Conservation (phyloP, 2,888 invertebrate genomes). For the Phorcus lineatus region DNA sequence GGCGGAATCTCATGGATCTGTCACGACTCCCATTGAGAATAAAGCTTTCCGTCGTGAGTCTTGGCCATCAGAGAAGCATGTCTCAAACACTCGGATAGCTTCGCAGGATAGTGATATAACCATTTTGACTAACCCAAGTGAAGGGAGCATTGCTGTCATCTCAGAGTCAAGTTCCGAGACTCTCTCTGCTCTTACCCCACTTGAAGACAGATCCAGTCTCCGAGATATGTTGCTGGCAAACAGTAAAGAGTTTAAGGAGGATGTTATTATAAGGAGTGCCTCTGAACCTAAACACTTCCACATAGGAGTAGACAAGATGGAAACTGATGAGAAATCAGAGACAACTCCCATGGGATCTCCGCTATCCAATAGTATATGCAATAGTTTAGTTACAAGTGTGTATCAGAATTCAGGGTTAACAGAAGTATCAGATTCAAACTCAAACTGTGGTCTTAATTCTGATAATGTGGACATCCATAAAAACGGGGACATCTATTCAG, state of each 20-base stretch:
- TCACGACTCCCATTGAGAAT: background rate
- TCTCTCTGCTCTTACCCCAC: background rate
- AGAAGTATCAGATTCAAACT: background rate
- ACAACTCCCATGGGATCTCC: constrained; percentile 61
- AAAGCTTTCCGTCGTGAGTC: constrained; percentile 9
- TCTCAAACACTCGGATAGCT: constrained; percentile 9
- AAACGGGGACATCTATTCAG: constrained; percentile 24
- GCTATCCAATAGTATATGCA: constrained; percentile 64
- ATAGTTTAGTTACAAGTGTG: constrained; percentile 70
- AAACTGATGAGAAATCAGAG: constrained; percentile 20
- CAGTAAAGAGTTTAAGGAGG: background rate
- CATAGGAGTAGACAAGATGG: background rate
- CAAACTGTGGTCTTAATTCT: background rate
- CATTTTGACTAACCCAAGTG: constrained; percentile 83
- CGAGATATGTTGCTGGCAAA: background rate
- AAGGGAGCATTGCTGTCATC: constrained; percentile 80
- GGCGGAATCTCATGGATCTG: background rate
- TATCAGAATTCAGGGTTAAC: constrained; percentile 60
- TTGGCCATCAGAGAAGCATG: background rate
- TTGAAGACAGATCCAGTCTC: constrained; percentile 14
- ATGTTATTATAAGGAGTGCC: background rate
- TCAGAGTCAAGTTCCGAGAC: constrained; percentile 38
- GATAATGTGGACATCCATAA: background rate
- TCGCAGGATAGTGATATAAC: constrained; percentile 81
- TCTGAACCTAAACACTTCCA: background rate